Evolutionary conservation across 2,113 vertebrate species (phyloP).

Genomic region (Microcebus murinus): DNA sequence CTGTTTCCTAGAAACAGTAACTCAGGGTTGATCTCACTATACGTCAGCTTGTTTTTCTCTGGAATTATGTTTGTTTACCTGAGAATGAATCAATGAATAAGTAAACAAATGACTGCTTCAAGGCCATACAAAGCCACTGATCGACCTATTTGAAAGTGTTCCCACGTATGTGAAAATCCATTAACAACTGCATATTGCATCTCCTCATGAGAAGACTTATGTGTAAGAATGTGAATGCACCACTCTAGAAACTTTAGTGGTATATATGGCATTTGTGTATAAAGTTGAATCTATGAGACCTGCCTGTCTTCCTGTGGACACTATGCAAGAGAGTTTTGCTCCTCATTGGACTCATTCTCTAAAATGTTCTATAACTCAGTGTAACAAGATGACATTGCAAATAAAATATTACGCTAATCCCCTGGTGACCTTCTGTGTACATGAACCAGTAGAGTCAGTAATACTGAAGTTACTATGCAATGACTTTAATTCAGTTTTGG

Average conservation of each 20-base stretch:
- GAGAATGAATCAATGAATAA: neutral
- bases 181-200: neutral
- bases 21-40: neutral
- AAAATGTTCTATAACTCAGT: neutral
- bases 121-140: neutral
- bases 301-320: neutral
- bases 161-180: neutral
- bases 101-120: neutral
- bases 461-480: neutral
- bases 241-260: neutral
- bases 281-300: neutral
- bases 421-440: neutral
- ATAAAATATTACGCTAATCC: neutral
- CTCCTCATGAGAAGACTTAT: neutral
- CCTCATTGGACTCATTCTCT: neutral
- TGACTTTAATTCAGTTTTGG: neutral
- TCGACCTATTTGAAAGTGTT: neutral
- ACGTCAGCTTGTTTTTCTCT: neutral
- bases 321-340: neutral
- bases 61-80: neutral
- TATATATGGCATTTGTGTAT: neutral
- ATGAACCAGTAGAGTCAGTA: neutral
- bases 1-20: neutral
- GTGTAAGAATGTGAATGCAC: neutral
- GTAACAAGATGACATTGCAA: neutral